These are phyloP conservation scores for Lanius ludovicianus DNA, from an alignment of 2,113 vertebrate species.

Conservation along the genomic window DNA sequence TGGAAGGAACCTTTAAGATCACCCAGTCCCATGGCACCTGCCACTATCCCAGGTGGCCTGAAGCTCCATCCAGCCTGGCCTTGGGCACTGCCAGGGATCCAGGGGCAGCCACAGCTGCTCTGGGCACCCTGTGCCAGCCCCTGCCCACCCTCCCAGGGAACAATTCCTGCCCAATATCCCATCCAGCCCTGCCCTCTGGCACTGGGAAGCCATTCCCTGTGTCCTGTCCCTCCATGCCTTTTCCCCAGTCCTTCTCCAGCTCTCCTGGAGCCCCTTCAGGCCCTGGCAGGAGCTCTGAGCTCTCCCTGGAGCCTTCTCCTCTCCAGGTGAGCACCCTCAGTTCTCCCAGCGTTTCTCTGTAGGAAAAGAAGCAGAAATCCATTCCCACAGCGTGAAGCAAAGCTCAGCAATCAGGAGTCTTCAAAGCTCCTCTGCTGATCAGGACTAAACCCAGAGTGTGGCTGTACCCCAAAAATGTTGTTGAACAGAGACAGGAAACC, in stretches of 20 bases:
- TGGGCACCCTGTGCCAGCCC: accelerated
- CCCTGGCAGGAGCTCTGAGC: accelerated
- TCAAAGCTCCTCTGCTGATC: neutral
- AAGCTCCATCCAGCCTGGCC: accelerated
- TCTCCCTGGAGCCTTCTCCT: neutral
- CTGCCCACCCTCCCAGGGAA: neutral
- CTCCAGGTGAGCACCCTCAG: neutral
- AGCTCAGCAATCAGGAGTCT: neutral
- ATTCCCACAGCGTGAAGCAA: neutral
- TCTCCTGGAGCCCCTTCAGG: neutral
- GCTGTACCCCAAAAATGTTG: neutral
- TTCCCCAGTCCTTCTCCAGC: neutral
- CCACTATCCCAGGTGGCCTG: accelerated
- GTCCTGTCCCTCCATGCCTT: neutral
- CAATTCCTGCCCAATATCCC: neutral
- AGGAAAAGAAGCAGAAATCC: neutral
- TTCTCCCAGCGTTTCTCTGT: neutral
- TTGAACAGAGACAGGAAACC: neutral
- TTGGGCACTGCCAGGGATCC: neutral
- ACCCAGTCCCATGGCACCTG: neutral
- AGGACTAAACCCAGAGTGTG: accelerated
- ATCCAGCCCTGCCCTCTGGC: neutral
- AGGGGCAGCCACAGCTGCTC: neutral
- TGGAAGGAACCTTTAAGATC: neutral
- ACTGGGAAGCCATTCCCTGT: neutral